Percentiles rank a stretch among this genome's conserved stretches.
These are phyloP conservation scores for Nebria brevicollis DNA, from an alignment of 2,888 invertebrate species.

Conservation along the genomic window DNA sequence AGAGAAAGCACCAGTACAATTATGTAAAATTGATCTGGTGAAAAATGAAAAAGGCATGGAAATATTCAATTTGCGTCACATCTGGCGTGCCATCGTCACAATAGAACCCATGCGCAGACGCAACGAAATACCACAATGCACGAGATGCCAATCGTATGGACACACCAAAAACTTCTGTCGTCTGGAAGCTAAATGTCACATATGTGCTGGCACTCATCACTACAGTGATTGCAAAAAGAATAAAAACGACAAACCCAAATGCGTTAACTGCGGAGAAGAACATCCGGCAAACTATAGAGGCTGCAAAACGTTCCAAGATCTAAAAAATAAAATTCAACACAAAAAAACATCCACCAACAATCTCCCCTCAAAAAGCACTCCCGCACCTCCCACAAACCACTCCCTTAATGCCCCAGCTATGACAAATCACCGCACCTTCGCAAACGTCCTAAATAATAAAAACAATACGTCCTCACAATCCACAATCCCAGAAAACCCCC, in stretches of 20 bases:
- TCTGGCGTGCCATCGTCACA: not conserved
- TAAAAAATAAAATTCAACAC: too few relatives aligned
- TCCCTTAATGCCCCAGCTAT: too few relatives aligned
- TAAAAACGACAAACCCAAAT: constrained; percentile 3
- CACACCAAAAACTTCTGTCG: constrained; percentile 19
- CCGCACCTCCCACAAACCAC: too few relatives aligned
- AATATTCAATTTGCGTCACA: too few relatives aligned
- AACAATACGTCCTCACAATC: too few relatives aligned
- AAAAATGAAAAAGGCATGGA: too few relatives aligned
- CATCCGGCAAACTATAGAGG: constrained; percentile 22
- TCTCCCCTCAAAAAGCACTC: too few relatives aligned
- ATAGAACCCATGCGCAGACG: constrained; percentile 13
- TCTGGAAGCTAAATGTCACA: not conserved
- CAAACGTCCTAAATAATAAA: too few relatives aligned
- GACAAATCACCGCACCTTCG: too few relatives aligned
- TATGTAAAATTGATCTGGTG: too few relatives aligned
- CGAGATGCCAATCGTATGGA: constrained; percentile 28
- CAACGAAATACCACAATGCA: constrained; percentile 18
- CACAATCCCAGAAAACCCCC: too few relatives aligned
- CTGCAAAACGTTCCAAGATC: not conserved
- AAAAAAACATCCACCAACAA: too few relatives aligned
- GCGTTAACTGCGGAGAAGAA: constrained; percentile 28
- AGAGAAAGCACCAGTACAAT: constrained; percentile 5
- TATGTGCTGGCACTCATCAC: constrained; percentile 18
- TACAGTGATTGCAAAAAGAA: constrained; percentile 5